phyloP scores from a whole-genome alignment of 2,888 invertebrate species.

The Eustalomyia histrio region DNA sequence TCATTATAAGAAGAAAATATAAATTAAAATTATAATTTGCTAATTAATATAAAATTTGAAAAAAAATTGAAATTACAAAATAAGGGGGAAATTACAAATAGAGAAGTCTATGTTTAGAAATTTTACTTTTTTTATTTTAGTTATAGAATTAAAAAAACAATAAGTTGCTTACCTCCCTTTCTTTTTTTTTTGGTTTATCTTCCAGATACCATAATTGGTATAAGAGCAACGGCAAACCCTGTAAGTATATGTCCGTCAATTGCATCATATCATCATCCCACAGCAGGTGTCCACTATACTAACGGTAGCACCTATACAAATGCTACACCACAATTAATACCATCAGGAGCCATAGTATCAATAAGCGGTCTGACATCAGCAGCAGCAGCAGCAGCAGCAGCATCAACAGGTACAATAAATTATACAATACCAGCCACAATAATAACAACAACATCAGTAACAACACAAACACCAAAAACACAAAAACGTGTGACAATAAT shows the following conservation, averaged over 20 bases:
- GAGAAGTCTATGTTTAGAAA: too few relatives aligned
- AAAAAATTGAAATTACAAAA: too few relatives aligned
- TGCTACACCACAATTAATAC: slow-evolving; percentile 40
- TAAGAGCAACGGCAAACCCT: slow-evolving; percentile 71
- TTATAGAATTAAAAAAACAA: too few relatives aligned
- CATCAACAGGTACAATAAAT: slow-evolving; percentile 67
- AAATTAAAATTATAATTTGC: too few relatives aligned
- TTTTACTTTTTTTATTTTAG: too few relatives aligned
- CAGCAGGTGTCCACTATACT: slow-evolving; percentile 31
- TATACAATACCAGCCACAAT: slow-evolving; percentile 66
- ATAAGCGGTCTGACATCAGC: slow-evolving; percentile 47
- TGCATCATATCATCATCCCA: slow-evolving; percentile 64
- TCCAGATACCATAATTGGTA: slow-evolving; percentile 79
- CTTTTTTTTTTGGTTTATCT: background rate
- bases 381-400: slow-evolving; percentile 29
- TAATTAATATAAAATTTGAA: too few relatives aligned
- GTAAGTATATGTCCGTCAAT: slow-evolving; percentile 68
- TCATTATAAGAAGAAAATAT: background rate
- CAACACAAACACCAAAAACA: slow-evolving; percentile 75
- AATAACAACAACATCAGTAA: slow-evolving; percentile 69
- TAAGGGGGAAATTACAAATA: too few relatives aligned
- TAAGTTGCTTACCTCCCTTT: background rate
- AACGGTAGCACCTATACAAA: slow-evolving; percentile 30
- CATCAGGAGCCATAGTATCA: slow-evolving; percentile 57
- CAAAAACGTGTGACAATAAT: slow-evolving; percentile 79